Conservation (phyloP, 2,797 vertebrate species). For the Sylvilagus floridanus region DNA sequence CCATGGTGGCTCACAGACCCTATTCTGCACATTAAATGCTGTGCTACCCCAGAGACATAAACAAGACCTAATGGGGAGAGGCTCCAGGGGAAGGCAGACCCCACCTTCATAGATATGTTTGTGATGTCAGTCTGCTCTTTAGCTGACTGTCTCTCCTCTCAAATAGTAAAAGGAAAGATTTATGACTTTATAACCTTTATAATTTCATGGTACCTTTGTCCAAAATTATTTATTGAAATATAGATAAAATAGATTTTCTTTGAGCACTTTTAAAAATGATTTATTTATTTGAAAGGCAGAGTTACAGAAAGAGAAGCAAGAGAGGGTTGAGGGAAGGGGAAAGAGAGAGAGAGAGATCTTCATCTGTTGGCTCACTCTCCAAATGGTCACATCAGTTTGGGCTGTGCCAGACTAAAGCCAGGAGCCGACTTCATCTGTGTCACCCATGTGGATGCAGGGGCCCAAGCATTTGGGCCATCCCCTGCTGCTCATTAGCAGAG, state of each 20-base stretch:
- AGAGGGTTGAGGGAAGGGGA: too few relatives aligned
- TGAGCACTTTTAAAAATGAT: too few relatives aligned
- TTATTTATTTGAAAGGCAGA: too few relatives aligned
- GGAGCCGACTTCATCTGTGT: too few relatives aligned
- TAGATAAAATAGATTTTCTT: constrained; percentile 38
- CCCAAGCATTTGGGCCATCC: too few relatives aligned
- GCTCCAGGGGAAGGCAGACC: neutral
- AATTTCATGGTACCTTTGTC: constrained; percentile 6
- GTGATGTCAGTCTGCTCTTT: neutral
- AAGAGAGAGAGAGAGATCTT: too few relatives aligned
- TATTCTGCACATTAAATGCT: neutral
- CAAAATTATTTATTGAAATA: constrained; percentile 38
- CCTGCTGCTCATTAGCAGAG: too few relatives aligned
- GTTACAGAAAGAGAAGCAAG: too few relatives aligned
- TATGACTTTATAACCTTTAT: neutral
- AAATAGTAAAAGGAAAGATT: neutral
- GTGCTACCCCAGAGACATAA: neutral
- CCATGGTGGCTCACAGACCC: neutral
- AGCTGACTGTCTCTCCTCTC: neutral
- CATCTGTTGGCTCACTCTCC: too few relatives aligned
- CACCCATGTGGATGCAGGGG: too few relatives aligned
- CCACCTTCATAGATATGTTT: neutral
- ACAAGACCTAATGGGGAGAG: neutral
- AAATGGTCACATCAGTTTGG: too few relatives aligned
- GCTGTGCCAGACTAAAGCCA: too few relatives aligned